Base-by-base conservation (phyloP, 2,797 vertebrate genomes). In the Tadarida brasiliensis region DNA sequence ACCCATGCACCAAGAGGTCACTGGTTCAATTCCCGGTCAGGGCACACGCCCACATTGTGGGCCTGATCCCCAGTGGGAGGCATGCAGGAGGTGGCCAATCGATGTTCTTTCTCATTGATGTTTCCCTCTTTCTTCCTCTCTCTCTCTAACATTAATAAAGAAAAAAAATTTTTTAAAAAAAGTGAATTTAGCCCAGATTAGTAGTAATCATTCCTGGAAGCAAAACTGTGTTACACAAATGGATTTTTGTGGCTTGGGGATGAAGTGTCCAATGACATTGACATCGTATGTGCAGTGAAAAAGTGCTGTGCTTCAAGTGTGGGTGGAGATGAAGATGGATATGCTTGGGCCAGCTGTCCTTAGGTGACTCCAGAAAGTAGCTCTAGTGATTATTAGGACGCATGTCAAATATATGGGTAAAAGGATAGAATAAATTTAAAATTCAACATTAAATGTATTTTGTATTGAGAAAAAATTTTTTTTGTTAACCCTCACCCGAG, bases 401-500 rank as follows among this genome's bases (percentile, higher is more conserved):
- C 1, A 3, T 30, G n/a, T 71, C 22, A 90, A 33, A 88, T 59
- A 76, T 73, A 35, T 26, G 71, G 47, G 24, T 71, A 56, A 90
- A 73, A 91, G 28, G 10, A 59, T 44, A 30, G 51, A 81, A 49
- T 81, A 35, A 80, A 56, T 22, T 86, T 96, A 74, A 84, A 90
- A 61, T 59, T 83, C 19, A 80, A 61, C 11, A 7, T 71, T 89
- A 49, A 90, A 56, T 93, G 12, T 92, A 90, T 93, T 94, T 63
- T 61, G 19, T 94, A 11, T 74, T 87, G 93, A 44, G 39, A 44
- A 44, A 44, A 44, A 44, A 44, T 44, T 44, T 44, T 44, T 44
- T 44, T 7, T 44, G 39, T 44, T 44, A 44, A 44, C 39, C 39
- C 39, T 44, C 39, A 44, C 39, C 7, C 39, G 7, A 44, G 39